Percentiles rank a stretch among this genome's conserved stretches.
These are phyloP conservation scores for Polypedilum vanderplanki DNA, from an alignment of 1,140 invertebrate genomes.

Conservation along the genomic window DNA sequence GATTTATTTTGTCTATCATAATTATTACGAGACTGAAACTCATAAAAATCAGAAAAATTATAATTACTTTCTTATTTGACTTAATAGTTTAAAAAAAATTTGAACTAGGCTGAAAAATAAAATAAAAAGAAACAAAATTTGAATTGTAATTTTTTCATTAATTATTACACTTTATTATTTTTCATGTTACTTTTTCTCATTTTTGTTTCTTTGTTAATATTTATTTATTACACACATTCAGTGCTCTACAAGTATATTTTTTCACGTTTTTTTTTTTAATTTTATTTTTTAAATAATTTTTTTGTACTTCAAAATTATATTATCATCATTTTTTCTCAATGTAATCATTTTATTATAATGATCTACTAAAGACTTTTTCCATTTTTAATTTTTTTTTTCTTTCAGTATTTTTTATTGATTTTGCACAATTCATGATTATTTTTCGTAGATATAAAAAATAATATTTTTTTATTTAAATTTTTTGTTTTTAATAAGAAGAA, in stretches of 20 bases:
- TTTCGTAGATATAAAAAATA: background rate
- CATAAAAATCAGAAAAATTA: too few species aligned
- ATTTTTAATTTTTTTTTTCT: constrained; percentile 15
- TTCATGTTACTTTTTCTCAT: background rate
- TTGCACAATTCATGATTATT: constrained; percentile 1
- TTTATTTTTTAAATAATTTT: constrained; percentile 27
- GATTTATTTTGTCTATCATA: too few species aligned
- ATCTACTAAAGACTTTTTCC: background rate
- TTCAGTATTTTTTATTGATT: constrained; percentile 22
- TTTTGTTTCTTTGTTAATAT: constrained; percentile 25
- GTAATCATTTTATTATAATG: too few species aligned
- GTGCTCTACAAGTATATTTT: constrained; percentile 28
- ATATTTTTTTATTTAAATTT: too few species aligned
- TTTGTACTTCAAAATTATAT: constrained; percentile 29
- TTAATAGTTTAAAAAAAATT: too few species aligned
- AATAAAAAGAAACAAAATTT: too few species aligned
- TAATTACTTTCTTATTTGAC: too few species aligned
- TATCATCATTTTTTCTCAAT: constrained; percentile 10
- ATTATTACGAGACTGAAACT: too few species aligned
- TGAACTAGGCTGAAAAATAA: too few species aligned
- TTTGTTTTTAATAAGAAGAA: background rate
- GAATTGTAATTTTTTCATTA: background rate
- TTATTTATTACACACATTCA: constrained; percentile 28
- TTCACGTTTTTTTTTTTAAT: constrained; percentile 18
- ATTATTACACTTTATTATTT: constrained; percentile 25